These are phyloP conservation scores for Anoura caudifer DNA, from an alignment of 2,113 vertebrate species.

Conservation along the genomic window DNA sequence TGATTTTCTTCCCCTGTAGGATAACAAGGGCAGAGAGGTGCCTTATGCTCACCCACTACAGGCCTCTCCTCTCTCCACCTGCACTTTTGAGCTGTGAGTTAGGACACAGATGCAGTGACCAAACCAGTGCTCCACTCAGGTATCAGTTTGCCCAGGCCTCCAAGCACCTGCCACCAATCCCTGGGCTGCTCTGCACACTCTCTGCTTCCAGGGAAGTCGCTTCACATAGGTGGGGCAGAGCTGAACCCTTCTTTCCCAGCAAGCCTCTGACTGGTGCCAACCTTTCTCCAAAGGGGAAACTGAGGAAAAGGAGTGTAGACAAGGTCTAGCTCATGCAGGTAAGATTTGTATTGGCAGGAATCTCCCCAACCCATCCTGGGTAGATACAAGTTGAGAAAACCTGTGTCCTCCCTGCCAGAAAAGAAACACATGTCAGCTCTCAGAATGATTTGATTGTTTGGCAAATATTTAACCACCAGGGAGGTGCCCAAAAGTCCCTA, in stretches of 20 bases:
- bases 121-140: neutral
- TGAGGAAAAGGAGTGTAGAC: neutral
- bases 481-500: neutral
- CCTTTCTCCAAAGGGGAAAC: neutral
- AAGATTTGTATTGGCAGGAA: neutral
- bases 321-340: neutral
- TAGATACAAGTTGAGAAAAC: neutral
- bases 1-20: accelerated
- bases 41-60: neutral
- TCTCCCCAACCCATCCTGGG: too few relatives aligned
- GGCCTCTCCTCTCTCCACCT: neutral
- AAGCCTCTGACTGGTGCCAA: too few relatives aligned
- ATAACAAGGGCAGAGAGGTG: neutral
- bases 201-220: neutral
- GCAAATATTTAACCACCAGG: too few relatives aligned
- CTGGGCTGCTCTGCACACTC: neutral
- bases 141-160: neutral
- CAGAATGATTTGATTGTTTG: too few relatives aligned
- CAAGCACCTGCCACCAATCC: accelerated
- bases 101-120: accelerated
- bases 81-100: neutral
- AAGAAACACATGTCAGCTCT: neutral
- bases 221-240: too few relatives aligned
- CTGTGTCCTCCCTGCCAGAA: too few relatives aligned
- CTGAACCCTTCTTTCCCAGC: neutral